phyloP scores from a whole-genome alignment of 2,888 invertebrate species.

The Volucella zonaria region DNA sequence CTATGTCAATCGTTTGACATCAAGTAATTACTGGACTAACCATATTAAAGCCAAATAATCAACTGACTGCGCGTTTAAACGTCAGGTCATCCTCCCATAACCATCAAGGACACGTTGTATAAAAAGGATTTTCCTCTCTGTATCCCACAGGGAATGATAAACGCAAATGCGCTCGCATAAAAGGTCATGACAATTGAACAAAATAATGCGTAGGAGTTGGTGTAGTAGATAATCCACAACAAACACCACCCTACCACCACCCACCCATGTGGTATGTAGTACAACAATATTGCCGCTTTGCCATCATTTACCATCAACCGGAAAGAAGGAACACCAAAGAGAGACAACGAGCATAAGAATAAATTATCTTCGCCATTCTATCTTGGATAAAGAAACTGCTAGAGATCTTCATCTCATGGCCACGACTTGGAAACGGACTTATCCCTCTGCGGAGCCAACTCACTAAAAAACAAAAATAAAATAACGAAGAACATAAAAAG shows the following conservation, averaged over 20 bases:
- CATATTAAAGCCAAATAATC: too few relatives aligned
- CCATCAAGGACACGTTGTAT: too few relatives aligned
- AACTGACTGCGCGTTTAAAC: too few relatives aligned
- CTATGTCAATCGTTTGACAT: too few relatives aligned
- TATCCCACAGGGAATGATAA: too few relatives aligned
- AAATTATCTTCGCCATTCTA: slow-evolving; percentile 4
- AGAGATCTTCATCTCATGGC: not conserved
- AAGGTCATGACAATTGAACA: slow-evolving; percentile 13
- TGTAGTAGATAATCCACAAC: not conserved
- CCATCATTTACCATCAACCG: slow-evolving; percentile 8
- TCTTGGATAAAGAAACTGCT: not conserved
- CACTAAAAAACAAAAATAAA: not conserved
- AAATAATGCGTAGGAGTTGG: slow-evolving; percentile 19
- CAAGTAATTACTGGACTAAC: too few relatives aligned
- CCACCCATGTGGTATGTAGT: not conserved
- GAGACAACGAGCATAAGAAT: not conserved
- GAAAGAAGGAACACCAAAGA: not conserved
- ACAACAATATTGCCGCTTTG: slow-evolving; percentile 1
- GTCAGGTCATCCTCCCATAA: too few relatives aligned
- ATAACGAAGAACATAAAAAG: slow-evolving; percentile 14
- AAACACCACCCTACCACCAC: not conserved
- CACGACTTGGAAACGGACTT: not conserved
- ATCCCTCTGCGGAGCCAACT: slow-evolving; percentile 1
- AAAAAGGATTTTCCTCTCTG: too few relatives aligned
- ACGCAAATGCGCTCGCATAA: not conserved